Percentiles rank a stretch among this genome's conserved stretches.
phyloP scores from a whole-genome alignment of 2,797 vertebrate genomes.

The Australoheros facetus region DNA sequence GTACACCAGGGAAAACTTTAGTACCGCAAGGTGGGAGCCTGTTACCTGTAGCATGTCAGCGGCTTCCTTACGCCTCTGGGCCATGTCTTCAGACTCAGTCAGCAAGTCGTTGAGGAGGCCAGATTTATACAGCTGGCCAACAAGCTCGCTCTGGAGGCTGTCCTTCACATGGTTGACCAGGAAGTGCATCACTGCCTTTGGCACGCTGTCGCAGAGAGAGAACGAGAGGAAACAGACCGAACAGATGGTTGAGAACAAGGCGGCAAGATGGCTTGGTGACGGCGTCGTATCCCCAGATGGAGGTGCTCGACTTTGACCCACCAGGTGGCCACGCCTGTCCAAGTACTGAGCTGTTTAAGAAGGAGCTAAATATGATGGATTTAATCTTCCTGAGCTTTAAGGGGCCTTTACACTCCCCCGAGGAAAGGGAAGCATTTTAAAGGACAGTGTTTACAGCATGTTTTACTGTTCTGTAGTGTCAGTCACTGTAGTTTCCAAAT shows the following conservation, averaged over 20 bases:
- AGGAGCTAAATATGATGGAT: conserved; percentile 3
- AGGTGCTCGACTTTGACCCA: conserved; percentile 6
- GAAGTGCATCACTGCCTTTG: conserved; percentile 99
- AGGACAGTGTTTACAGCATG: background rate
- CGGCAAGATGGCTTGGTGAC: conserved; percentile 21
- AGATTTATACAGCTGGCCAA: conserved; percentile 96
- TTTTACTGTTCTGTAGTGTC: background rate
- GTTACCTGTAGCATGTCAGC: conserved; percentile 96
- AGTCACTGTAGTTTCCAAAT: rapidly evolving
- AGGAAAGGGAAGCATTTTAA: background rate
- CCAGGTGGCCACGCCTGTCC: conserved; percentile 15
- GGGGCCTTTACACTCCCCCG: background rate
- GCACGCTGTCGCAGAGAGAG: conserved; percentile 83
- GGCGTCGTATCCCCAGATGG: conserved; percentile 20
- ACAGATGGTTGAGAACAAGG: conserved; percentile 58
- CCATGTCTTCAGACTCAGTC: conserved; percentile 98
- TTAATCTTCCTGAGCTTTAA: background rate
- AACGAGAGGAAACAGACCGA: conserved; percentile 22
- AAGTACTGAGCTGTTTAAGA: conserved; percentile 6
- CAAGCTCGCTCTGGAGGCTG: conserved; percentile 97
- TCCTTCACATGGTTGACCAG: conserved; percentile 99
- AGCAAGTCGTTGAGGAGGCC: conserved; percentile 93
- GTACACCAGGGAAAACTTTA: background rate
- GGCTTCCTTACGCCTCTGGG: conserved; percentile 95
- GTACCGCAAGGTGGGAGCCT: background rate